Evolutionary conservation across 2,888 invertebrate species (phyloP).

Genomic region (Agriotes lineatus): DNA sequence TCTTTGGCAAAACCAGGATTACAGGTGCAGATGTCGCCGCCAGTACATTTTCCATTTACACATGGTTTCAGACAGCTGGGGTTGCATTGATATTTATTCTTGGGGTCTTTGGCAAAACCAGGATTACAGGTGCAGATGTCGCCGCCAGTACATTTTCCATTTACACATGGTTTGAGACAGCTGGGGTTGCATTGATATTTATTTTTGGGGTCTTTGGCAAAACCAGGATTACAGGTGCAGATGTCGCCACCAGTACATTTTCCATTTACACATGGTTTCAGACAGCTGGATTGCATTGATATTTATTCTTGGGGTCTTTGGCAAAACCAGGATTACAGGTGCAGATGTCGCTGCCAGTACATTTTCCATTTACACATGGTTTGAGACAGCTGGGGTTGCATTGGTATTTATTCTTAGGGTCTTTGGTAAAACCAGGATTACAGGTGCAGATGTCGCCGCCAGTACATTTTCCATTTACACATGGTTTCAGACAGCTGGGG

Average conservation of each 20-base stretch:
- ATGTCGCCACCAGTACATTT: slow-evolving; percentile 6
- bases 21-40: slow-evolving; percentile 3
- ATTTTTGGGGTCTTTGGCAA: slow-evolving; percentile 1
- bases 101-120: slow-evolving; percentile 8
- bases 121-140: slow-evolving; percentile 10
- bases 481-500: slow-evolving; percentile 5
- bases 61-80: slow-evolving; percentile 10
- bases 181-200: slow-evolving; percentile 15
- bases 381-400: slow-evolving; percentile 7
- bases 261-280: slow-evolving; percentile 14
- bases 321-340: slow-evolving; percentile 8
- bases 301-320: slow-evolving; percentile 1
- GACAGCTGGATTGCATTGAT: slow-evolving; percentile 14
- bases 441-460: slow-evolving; percentile 7
- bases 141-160: slow-evolving; percentile 7
- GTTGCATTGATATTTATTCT: slow-evolving; percentile 14
- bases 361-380: slow-evolving; percentile 16
- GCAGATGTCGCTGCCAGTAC: slow-evolving; percentile 1
- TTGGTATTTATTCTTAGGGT: slow-evolving; percentile 6
- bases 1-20: slow-evolving; percentile 9
- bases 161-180: slow-evolving; percentile 8
- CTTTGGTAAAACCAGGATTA: slow-evolving; percentile 4
- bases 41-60: slow-evolving; percentile 11
- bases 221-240: slow-evolving; percentile 12
- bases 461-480: slow-evolving; percentile 12